Base-by-base conservation (phyloP, 2,113 vertebrate genomes). In the Sebastes schlegelii region DNA sequence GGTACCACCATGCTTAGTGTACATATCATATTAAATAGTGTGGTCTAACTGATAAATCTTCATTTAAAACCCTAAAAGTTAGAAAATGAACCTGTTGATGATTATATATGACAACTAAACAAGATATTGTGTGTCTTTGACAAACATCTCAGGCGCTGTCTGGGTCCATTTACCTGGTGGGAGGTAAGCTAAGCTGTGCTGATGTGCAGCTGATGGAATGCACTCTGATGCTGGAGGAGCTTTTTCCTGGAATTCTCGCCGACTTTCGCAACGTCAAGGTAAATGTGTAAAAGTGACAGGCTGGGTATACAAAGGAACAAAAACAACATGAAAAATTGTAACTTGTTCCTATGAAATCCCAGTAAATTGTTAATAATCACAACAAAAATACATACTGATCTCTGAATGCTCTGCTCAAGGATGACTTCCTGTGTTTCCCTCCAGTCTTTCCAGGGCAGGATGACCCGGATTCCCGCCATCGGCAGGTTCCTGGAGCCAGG, bases 361-460 rank as follows among this genome's bases (percentile, higher is more conserved):
- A 14, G 6, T 21, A 7, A n/a, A 9, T 16, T 40, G 19, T 51
- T 21, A 43, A 10, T 1, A 19, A 49, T 42, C 23, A 23, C 23
- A 10, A 51, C 9, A 1, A 19, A 8, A 57, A 49, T 11, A 48
- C 7, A 71, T 16, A 26, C 2, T 13, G 4, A n/a, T 21, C 8
- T 1, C 19, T 61, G 45, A 73, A 16, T 52, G 52, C 7, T 66
- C 23, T 9, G 2, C n/a, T 77, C 1, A 21, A 73, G 40, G 4
- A 9, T 0, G 1, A 17, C 6, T 52, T 11, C 21, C 0, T 40
- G 1, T 51, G 49, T 79, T 80, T 79, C 52, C 14, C 54, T 81
- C 10, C 90, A 99, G 98, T 91, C 94, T 72, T 98, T 98, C 89
- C 97, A 98, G 93, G 93, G 89, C 55, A 97, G 95, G 92, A 95